phyloP scores from a whole-genome alignment of 2,888 invertebrate genomes.

The Dastarcus helophoroides region DNA sequence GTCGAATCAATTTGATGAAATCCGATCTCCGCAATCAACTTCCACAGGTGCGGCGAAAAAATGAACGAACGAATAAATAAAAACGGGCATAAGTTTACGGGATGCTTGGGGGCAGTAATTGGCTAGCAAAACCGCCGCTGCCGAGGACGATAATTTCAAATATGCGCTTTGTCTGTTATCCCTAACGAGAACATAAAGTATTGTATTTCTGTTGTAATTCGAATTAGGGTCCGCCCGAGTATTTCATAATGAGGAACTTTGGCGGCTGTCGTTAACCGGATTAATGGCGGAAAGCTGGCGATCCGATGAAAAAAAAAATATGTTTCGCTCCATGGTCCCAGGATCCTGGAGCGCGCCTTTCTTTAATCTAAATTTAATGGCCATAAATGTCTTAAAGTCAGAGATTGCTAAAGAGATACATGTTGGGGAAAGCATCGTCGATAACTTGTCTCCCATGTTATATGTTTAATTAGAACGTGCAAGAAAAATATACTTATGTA shows the following conservation, averaged over 20 bases:
- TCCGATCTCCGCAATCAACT: not conserved
- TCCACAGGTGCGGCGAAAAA: slow-evolving; percentile 2
- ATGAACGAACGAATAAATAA: not conserved
- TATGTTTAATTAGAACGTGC: too few relatives aligned
- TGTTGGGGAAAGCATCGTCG: too few relatives aligned
- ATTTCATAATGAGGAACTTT: slow-evolving; percentile 22
- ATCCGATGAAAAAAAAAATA: too few relatives aligned
- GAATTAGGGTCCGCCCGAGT: slow-evolving; percentile 19
- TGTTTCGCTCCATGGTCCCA: too few relatives aligned
- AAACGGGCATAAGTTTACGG: not conserved
- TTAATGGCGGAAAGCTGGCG: slow-evolving; percentile 12
- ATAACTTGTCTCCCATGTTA: too few relatives aligned
- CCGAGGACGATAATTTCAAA: slow-evolving; percentile 20
- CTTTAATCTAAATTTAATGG: too few relatives aligned
- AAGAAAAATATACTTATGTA: too few relatives aligned
- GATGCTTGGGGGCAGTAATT: slow-evolving; percentile 10
- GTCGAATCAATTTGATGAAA: too few relatives aligned
- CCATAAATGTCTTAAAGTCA: too few relatives aligned
- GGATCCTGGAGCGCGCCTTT: too few relatives aligned
- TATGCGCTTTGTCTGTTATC: slow-evolving; percentile 16
- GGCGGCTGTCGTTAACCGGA: slow-evolving; percentile 11
- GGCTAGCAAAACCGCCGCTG: slow-evolving; percentile 15
- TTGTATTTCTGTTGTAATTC: slow-evolving; percentile 15
- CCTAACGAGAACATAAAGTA: slow-evolving; percentile 20
- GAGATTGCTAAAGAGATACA: too few relatives aligned